Percentiles rank a stretch among this genome's conserved stretches.
Evolutionary conservation across 2,888 invertebrate species (phyloP).

Genomic region (Uloborus plumipes): DNA sequence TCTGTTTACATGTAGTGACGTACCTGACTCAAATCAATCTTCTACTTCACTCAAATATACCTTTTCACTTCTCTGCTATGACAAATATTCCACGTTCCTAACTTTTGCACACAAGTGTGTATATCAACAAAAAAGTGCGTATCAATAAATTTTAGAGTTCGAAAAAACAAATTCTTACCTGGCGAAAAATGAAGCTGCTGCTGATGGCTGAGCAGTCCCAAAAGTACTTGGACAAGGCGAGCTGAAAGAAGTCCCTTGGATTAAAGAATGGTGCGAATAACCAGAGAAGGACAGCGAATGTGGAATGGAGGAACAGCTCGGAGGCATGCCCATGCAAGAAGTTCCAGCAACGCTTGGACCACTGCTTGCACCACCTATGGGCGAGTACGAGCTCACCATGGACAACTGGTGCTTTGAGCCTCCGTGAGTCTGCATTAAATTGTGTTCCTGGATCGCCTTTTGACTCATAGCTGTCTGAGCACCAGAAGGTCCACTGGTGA

Average conservation of each 20-base stretch:
- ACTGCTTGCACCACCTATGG: slow-evolving; percentile 49
- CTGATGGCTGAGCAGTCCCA: slow-evolving; percentile 75
- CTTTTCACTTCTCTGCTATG: no score
- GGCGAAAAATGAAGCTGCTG: slow-evolving; percentile 77
- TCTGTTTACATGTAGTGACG: no score
- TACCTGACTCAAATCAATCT: no score
- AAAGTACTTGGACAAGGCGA: slow-evolving; percentile 73
- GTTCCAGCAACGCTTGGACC: slow-evolving; percentile 53
- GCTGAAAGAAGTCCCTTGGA: slow-evolving; percentile 64
- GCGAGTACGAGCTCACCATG: slow-evolving; percentile 43
- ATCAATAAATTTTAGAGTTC: no score
- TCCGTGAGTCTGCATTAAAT: slow-evolving; percentile 32
- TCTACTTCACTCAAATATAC: no score
- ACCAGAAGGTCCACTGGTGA: slow-evolving; percentile 37
- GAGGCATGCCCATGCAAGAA: slow-evolving; percentile 56
- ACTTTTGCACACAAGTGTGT: no score
- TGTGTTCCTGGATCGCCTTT: slow-evolving; percentile 58
- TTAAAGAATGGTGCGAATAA: slow-evolving; percentile 60
- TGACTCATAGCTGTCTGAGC: slow-evolving; percentile 56
- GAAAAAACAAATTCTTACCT: slow-evolving; percentile 72
- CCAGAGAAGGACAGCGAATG: slow-evolving; percentile 64
- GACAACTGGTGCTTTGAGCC: slow-evolving; percentile 27
- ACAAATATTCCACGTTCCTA: no score
- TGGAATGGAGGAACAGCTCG: slow-evolving; percentile 50
- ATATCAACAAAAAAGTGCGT: no score